phyloP scores from a whole-genome alignment of 2,113 vertebrate species.

The Oceanodroma tethys region DNA sequence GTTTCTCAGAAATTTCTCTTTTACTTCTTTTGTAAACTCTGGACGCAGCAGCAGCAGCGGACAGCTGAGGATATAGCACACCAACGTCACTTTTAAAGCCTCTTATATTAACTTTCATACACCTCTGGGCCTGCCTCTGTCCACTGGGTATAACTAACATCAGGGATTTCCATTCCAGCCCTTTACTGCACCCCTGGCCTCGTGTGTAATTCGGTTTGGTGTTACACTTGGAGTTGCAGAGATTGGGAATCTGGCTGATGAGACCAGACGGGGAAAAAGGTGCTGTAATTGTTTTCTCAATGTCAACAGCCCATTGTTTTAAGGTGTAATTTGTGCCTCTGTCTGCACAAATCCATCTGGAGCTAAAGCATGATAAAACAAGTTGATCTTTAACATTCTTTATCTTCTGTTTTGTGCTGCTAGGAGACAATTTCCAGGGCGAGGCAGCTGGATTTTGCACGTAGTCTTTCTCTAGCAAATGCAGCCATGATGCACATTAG shows the following conservation, averaged over 20 bases:
- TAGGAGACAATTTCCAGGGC: neutral
- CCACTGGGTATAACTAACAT: neutral
- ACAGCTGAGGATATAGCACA: neutral
- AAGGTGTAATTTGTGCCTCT: constrained; percentile 11
- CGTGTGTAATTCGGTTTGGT: neutral
- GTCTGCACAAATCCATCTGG: neutral
- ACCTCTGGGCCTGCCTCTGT: neutral
- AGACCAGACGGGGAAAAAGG: neutral
- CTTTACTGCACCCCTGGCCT: neutral
- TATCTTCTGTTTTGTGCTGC: constrained; percentile 30
- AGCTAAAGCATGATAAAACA: constrained; percentile 44
- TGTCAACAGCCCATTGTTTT: neutral
- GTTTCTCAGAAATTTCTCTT: neutral
- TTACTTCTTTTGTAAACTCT: neutral
- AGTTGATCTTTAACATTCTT: constrained; percentile 28
- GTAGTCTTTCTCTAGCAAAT: neutral
- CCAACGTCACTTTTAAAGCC: neutral
- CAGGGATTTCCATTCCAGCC: neutral
- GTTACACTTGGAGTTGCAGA: neutral
- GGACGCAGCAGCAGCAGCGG: neutral
- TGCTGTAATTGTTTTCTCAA: neutral
- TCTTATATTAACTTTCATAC: neutral
- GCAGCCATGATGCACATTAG: neutral
- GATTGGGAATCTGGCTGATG: neutral
- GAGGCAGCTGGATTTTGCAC: neutral